Base-by-base conservation (phyloP, 2,113 vertebrate genomes). In the Ceyx melanurus region DNA sequence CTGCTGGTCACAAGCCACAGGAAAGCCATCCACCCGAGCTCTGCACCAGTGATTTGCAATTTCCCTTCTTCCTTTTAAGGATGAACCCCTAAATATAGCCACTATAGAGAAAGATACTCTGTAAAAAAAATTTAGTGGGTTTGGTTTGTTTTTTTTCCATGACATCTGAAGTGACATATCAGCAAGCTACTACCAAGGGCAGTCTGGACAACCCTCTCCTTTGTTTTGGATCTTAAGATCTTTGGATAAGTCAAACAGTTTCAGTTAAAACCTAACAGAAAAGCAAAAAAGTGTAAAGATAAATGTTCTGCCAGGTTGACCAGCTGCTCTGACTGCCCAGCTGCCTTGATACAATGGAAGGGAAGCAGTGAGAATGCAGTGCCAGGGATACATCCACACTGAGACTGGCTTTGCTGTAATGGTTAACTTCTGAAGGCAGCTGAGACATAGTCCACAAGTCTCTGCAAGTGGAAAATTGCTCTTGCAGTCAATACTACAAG, bases 1-100 rank as follows among this genome's bases (percentile, higher is more conserved):
- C 97, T 97, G 92, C 83, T 11, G 97, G 95, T 43, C 31, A 91
- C 26, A 51, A 29, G 20, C 43, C 73, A 57, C 82, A 84, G n/a
- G 60, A 45, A 94, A 58, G 29, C 9, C 6, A 31, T 9, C 45
- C 74, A 31, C 3, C 42, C 14, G 3, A 56, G 58, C 21, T 57
- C 35, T 9, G 3, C 1, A 12, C 14, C 75, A 54, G 15, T 3
- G 50, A 61, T 68, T 35, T 45, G 29, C 43, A 60, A 43, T 43
- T n/a, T 71, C 61, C 51, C 37, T 61, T 26, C 26, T 26, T 45
- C 42, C 35, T 64, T 46, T 28, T 22, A 20, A 2, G 68, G 17
- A 68, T 2, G 5, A 73, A 35, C 4, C 4, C 26, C 64, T 82
- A 31, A 73, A 89, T 73, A 45, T n/a, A 65, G 15, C 60, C n/a